phyloP scores from a whole-genome alignment of 1,140 invertebrate genomes.

The Bicyclus anynana region DNA sequence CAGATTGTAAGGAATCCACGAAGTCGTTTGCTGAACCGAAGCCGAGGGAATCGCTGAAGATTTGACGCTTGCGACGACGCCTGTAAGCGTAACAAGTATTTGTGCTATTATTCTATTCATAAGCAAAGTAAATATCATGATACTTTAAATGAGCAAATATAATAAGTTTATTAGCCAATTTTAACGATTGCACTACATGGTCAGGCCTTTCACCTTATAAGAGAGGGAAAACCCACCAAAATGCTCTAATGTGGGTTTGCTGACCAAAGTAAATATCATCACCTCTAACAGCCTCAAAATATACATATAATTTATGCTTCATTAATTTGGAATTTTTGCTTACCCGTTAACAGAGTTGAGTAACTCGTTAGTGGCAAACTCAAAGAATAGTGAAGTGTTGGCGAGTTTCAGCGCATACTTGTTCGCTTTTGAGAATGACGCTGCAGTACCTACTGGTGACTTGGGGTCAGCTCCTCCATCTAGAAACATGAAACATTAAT shows the following conservation, averaged over 20 bases:
- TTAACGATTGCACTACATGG: too few species aligned
- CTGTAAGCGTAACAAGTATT: conserved; percentile 28
- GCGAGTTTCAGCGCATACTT: conserved; percentile 87
- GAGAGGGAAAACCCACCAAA: too few species aligned
- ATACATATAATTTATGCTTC: too few species aligned
- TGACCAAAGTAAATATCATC: too few species aligned
- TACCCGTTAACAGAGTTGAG: conserved; percentile 82
- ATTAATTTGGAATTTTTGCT: conserved; percentile 22
- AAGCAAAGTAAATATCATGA: too few species aligned
- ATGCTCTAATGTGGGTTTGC: too few species aligned
- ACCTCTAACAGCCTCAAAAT: too few species aligned
- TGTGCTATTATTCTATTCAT: too few species aligned
- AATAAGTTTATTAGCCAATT: too few species aligned
- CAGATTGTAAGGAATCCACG: conserved; percentile 84
- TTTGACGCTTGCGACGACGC: conserved; percentile 82
- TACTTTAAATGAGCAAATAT: too few species aligned
- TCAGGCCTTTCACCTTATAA: too few species aligned
- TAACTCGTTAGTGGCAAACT: conserved; percentile 91
- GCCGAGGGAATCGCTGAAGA: conserved; percentile 84
- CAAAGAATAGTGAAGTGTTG: conserved; percentile 92
- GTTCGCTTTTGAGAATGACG: conserved; percentile 92
- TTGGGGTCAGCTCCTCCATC: conserved; percentile 88
- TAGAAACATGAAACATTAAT: conserved; percentile 39
- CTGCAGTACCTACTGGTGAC: conserved; percentile 90
- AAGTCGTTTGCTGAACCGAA: conserved; percentile 83